Base-by-base conservation (phyloP, 2,113 vertebrate genomes). In the Ailurus styani region DNA sequence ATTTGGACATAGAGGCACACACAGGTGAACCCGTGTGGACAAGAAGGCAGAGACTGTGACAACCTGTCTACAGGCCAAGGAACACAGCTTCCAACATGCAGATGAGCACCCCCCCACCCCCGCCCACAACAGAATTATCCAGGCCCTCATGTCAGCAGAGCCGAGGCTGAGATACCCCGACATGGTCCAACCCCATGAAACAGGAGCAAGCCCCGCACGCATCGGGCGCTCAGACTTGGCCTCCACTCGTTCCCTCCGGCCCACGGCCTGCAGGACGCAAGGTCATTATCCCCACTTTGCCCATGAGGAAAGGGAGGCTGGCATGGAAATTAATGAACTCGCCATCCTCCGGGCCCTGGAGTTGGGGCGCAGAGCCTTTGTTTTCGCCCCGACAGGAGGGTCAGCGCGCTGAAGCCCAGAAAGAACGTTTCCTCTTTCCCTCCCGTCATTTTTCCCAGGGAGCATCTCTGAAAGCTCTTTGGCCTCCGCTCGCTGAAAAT, bases 191-290 rank as follows among this genome's bases (percentile, higher is more conserved):
- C 1, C 15, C 42, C 73, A 54, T 31, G 34, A 21, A 77, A 11
- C 0, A 42, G 25, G 34, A n/a, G 17, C 13, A 0, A 6, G 62
- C 62, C 6, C 14, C 62, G 6, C 20, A 20, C 5, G 2, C 3
- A 7, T 55, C 70, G 29, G 37, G 40, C 68, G 7, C 14, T 45
- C 2, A 1, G 54, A 18, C 3, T 66, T 68, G 40, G 29, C 20
- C 23, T 15, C 18, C 21, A 64, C 77, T 31, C 66, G 18, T 42
- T 57, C 68, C 20, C n/a, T 82, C 17, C 12, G 66, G 78, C 4
- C 2, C 18, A 47, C 27, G 2, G 55, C 83, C 75, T 73, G 11
- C 4, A 72, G 31, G 18, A 29, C 12, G 21, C 9, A 7, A n/a
- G 18, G 62, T 9, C 50, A 50, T 68, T 12, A 70, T 15, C 34